phyloP scores from a whole-genome alignment of 1,140 invertebrate genomes.

The Trichomalopsis sarcophagae region DNA sequence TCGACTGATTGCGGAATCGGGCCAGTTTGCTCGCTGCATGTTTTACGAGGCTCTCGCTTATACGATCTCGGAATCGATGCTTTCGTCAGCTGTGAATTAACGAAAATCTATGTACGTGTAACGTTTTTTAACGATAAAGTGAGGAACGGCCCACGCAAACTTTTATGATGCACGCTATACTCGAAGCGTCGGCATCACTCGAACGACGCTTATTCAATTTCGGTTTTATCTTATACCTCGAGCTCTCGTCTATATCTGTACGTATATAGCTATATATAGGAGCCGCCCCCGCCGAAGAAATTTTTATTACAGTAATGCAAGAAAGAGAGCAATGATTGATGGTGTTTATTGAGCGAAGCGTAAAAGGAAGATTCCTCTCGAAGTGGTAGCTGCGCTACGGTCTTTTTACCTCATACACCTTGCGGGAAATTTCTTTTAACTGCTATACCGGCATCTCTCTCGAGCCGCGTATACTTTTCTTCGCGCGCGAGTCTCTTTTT shows the following conservation, averaged over 20 bases:
- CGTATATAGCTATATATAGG: not conserved
- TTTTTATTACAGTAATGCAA: not conserved
- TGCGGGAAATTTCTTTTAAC: not conserved
- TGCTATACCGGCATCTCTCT: not conserved
- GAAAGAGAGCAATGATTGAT: constrained; percentile 18
- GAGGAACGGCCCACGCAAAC: too few species aligned
- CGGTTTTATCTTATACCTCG: not conserved
- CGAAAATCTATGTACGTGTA: too few species aligned
- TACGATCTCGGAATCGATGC: too few species aligned
- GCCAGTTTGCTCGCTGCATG: too few species aligned
- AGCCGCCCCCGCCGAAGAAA: not conserved
- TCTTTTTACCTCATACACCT: not conserved
- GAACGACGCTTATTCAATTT: too few species aligned
- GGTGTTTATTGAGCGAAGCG: constrained; percentile 6
- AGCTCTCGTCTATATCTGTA: not conserved
- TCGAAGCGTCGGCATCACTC: too few species aligned
- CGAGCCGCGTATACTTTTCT: not conserved
- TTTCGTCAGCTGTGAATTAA: too few species aligned
- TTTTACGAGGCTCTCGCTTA: too few species aligned
- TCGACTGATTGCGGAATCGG: not conserved
- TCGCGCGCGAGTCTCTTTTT: not conserved
- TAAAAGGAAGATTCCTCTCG: not conserved
- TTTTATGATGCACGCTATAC: too few species aligned
- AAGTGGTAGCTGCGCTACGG: not conserved
- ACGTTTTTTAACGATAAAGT: too few species aligned